phyloP scores from a whole-genome alignment of 1,140 invertebrate genomes.

The Penaeus japonicus region DNA sequence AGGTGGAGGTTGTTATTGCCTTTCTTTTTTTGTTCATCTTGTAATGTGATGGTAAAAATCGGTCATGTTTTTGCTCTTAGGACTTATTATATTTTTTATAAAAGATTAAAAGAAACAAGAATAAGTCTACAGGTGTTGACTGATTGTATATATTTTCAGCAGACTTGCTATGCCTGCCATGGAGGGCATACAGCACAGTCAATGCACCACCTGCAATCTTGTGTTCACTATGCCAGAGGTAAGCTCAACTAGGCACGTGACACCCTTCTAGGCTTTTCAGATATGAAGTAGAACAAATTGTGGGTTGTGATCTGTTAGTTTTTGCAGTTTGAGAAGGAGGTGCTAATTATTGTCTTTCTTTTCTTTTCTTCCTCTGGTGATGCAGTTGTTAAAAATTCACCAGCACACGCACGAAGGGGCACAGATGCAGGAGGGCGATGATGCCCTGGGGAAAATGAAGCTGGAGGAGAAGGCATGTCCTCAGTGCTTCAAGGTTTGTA shows the following conservation, averaged over 20 bases:
- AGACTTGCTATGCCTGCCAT: too few relatives aligned
- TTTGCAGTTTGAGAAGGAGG: neutral
- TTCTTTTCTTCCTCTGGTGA: neutral
- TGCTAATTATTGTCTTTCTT: neutral
- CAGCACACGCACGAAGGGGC: neutral
- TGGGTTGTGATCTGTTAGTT: neutral
- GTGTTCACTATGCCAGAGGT: neutral
- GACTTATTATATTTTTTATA: too few relatives aligned
- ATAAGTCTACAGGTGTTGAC: too few relatives aligned
- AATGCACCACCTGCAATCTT: neutral
- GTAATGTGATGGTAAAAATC: too few relatives aligned
- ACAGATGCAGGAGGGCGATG: constrained; percentile 18
- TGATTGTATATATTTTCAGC: too few relatives aligned
- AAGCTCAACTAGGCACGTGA: neutral
- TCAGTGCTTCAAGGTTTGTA: constrained; percentile 19
- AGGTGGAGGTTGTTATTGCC: too few relatives aligned
- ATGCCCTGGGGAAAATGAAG: neutral
- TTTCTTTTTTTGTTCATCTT: too few relatives aligned
- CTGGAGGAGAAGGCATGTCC: constrained; percentile 26
- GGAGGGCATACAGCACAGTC: neutral
- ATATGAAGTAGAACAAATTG: neutral
- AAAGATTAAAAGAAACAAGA: too few relatives aligned
- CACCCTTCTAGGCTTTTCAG: neutral
- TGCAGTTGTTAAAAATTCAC: constrained; percentile 34
- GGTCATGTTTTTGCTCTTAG: too few relatives aligned